A percentile compares a stretch with the other conserved stretches of the same genome.
Evolutionary conservation across 2,888 invertebrate species (phyloP).

Genomic region (Dasypogon diadema): DNA sequence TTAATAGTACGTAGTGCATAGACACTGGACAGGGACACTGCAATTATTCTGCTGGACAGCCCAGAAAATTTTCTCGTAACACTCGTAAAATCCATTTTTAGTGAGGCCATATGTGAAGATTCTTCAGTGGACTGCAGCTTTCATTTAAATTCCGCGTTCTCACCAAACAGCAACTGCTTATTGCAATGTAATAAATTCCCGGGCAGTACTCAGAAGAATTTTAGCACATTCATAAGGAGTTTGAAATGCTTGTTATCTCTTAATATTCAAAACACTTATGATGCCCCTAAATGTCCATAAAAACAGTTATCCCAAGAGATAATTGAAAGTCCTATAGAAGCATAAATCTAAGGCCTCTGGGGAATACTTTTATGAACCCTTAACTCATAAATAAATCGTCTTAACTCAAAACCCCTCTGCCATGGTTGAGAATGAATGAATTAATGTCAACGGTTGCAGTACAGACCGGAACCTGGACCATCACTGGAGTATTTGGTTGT

Average conservation of each 20-base stretch:
- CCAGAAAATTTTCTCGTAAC: neutral
- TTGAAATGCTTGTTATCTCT: conserved; percentile 13
- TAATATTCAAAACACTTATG: conserved; percentile 10
- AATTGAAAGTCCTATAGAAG: conserved; percentile 32
- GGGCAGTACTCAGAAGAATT: conserved; percentile 9
- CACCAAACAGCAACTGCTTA: neutral
- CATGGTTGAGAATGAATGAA: conserved; percentile 24
- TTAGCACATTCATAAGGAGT: neutral
- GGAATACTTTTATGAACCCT: conserved; percentile 29
- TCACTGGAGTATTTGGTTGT: conserved; percentile 10
- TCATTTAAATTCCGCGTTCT: neutral
- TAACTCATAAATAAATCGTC: conserved; percentile 39
- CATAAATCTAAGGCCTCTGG: conserved; percentile 42
- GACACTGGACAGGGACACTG: too few relatives aligned
- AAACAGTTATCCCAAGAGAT: conserved; percentile 27
- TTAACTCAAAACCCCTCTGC: conserved; percentile 10
- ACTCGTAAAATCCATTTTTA: neutral
- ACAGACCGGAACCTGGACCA: conserved; percentile 33
- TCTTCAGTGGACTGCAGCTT: neutral
- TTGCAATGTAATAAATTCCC: conserved; percentile 29
- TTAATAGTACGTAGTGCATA: too few relatives aligned
- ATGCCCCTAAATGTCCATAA: conserved; percentile 7
- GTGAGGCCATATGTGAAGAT: neutral
- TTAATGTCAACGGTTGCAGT: conserved; percentile 35
- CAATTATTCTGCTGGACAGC: neutral